Conservation (phyloP, 2,888 invertebrate genomes). For the Ormia ochracea region DNA sequence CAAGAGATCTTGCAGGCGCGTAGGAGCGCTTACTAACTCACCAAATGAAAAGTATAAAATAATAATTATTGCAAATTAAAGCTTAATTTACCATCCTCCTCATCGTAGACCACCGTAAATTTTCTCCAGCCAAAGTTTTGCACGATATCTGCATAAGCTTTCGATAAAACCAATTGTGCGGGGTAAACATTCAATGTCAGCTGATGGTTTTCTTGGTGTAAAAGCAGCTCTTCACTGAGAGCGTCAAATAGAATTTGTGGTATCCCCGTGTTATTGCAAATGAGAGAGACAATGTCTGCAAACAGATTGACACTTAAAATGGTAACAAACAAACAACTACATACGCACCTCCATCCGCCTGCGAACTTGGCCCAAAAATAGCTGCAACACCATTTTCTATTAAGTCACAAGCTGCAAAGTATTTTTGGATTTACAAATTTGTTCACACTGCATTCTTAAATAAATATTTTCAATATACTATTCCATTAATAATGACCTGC, state of each 20-base stretch:
- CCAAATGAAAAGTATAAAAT: not conserved
- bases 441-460: no score
- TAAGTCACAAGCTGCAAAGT: conserved; percentile 80
- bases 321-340: not conserved
- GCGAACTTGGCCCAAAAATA: conserved; percentile 82
- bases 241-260: conserved; percentile 81
- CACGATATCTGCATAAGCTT: conserved; percentile 86
- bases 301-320: not conserved
- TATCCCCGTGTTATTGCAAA: conserved; percentile 82
- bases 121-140: conserved; percentile 85
- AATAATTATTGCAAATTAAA: not conserved
- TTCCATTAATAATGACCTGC: conserved; percentile 67
- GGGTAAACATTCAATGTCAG: conserved; percentile 85
- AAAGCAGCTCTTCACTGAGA: conserved; percentile 77
- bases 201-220: conserved; percentile 77
- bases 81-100: conserved; percentile 82
- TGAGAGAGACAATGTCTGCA: conserved; percentile 77
- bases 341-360: conserved; percentile 73
- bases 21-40: conserved; percentile 78
- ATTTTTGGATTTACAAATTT: not conserved
- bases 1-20: conserved; percentile 87
- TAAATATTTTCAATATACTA: no score
- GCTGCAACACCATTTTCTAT: conserved; percentile 82
- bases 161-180: conserved; percentile 80
- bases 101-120: conserved; percentile 90